These are phyloP conservation scores for Gopherus flavomarginatus DNA, from an alignment of 2,113 vertebrate species.

Conservation along the genomic window DNA sequence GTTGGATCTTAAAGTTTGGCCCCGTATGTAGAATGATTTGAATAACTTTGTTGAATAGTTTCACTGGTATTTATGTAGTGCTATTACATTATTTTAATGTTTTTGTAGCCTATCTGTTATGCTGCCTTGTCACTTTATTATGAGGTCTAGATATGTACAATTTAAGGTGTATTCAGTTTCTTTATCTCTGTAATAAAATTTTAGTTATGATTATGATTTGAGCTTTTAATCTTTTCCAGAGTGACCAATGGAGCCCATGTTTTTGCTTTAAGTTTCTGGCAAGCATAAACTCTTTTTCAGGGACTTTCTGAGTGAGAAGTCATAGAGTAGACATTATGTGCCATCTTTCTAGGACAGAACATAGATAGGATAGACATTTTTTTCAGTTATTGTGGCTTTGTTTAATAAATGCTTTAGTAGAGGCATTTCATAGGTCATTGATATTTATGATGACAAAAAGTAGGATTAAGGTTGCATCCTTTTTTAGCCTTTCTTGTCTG, in stretches of 20 bases:
- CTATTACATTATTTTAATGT: neutral
- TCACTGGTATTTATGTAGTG: neutral
- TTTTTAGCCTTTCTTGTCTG: neutral
- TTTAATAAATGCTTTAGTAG: neutral
- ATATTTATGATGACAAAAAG: neutral
- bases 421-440: neutral
- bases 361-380: neutral
- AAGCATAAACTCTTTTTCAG: neutral
- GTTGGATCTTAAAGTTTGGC: neutral
- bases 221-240: neutral
- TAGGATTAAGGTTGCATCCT: neutral
- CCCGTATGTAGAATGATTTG: neutral
- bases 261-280: neutral
- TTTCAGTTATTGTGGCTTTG: neutral
- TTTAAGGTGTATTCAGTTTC: neutral
- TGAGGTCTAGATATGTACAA: neutral
- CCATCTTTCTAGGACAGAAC: neutral
- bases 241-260: rapidly evolving
- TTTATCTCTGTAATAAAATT: neutral
- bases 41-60: neutral
- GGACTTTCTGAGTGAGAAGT: neutral
- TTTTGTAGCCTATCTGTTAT: neutral
- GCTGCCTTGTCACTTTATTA: neutral
- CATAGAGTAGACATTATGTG: neutral
- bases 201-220: neutral